Evolutionary conservation across 2,888 invertebrate genomes (phyloP).

Genomic region (Lissonota sp.): DNA sequence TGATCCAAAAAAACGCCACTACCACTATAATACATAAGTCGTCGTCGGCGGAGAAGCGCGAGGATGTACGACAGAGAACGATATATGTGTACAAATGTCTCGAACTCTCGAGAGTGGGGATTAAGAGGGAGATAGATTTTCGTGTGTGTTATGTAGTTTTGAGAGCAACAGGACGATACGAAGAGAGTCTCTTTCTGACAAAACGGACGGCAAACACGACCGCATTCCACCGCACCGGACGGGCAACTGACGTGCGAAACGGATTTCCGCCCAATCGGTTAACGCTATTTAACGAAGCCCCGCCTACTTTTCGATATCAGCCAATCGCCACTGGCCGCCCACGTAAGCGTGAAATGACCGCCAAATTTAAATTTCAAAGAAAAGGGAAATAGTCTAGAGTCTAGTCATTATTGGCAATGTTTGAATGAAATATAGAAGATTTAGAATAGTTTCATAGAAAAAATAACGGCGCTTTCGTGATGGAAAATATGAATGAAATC

Average conservation of each 20-base stretch:
- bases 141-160: too few species aligned
- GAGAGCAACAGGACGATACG: slow-evolving; percentile 40
- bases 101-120: neutral
- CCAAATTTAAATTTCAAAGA: neutral
- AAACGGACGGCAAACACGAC: slow-evolving; percentile 70
- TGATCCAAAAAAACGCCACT: slow-evolving; percentile 30
- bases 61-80: slow-evolving; percentile 14
- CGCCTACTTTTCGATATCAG: slow-evolving; percentile 24
- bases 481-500: too few species aligned
- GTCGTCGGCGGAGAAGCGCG: slow-evolving; percentile 22
- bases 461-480: too few species aligned
- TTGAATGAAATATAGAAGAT: too few species aligned
- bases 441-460: too few species aligned
- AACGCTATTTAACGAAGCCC: slow-evolving; percentile 28
- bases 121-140: slow-evolving; percentile 27
- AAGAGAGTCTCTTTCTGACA: slow-evolving; percentile 26
- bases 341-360: neutral
- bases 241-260: slow-evolving; percentile 71
- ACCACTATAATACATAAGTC: too few species aligned
- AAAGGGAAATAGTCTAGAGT: too few species aligned
- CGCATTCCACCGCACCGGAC: slow-evolving; percentile 77
- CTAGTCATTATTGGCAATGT: too few species aligned
- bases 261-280: slow-evolving; percentile 59
- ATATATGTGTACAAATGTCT: neutral
- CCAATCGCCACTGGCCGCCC: slow-evolving; percentile 8